Evolutionary conservation across 1,140 invertebrate genomes (phyloP).

Genomic region (Aphelinus atriplicis): DNA sequence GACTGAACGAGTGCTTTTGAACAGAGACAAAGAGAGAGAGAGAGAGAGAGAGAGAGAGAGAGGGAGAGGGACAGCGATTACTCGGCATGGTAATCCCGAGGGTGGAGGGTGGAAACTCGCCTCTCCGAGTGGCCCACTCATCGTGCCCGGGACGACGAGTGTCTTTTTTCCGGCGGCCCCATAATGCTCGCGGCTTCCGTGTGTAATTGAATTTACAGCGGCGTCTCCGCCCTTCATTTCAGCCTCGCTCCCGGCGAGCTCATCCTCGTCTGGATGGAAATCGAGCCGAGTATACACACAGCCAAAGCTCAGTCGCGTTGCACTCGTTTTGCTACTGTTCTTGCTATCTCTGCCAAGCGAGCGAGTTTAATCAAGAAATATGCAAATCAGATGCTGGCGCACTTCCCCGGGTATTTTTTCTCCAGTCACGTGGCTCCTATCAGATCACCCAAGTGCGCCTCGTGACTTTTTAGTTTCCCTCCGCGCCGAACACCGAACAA

Average conservation of each 20-base stretch:
- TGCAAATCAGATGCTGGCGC: background rate
- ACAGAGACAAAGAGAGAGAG: too few species aligned
- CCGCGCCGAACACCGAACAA: too few species aligned
- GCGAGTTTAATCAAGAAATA: slow-evolving; percentile 11
- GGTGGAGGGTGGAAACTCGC: background rate
- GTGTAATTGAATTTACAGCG: slow-evolving; percentile 10
- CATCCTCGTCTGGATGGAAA: too few species aligned
- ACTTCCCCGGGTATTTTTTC: background rate
- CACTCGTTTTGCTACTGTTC: too few species aligned
- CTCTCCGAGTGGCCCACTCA: slow-evolving; percentile 14
- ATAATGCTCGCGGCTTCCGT: background rate
- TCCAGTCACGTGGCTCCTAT: background rate
- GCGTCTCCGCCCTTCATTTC: too few species aligned
- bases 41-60: too few species aligned
- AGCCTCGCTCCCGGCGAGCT: too few species aligned
- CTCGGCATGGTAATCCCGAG: background rate
- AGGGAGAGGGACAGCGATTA: background rate
- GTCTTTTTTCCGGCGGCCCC: background rate
- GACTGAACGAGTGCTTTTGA: too few species aligned
- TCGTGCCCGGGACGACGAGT: slow-evolving; percentile 3
- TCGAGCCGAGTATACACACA: too few species aligned
- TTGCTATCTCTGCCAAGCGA: background rate
- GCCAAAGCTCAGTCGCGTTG: too few species aligned
- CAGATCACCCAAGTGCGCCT: background rate
- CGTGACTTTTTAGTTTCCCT: too few species aligned